phyloP scores from a whole-genome alignment of 2,113 vertebrate species.

The Cardinalis cardinalis region DNA sequence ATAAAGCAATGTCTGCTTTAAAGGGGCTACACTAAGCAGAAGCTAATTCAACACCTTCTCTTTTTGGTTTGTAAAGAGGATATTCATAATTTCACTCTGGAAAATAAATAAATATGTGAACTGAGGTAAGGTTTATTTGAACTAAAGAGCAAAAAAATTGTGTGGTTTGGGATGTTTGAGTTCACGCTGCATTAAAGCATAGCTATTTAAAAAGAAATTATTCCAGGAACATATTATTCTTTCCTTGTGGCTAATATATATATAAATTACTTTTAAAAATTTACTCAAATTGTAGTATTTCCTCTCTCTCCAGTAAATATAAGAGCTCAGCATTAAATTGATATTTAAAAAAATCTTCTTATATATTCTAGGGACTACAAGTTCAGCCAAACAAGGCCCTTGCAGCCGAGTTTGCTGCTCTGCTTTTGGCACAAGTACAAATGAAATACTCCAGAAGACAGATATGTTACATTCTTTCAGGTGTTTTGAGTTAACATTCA shows the following conservation, averaged over 20 bases:
- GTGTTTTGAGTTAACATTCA: background rate
- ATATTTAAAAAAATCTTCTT: background rate
- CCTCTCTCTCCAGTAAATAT: background rate
- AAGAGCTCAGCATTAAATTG: background rate
- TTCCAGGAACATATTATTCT: background rate
- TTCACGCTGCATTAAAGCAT: background rate
- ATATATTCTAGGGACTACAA: background rate
- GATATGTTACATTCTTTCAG: background rate
- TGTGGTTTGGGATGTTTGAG: background rate
- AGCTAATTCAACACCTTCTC: background rate
- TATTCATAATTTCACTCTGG: background rate
- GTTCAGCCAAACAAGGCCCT: background rate
- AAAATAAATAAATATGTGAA: background rate
- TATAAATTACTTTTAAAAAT: background rate
- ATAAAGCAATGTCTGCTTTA: background rate
- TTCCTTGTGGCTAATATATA: background rate
- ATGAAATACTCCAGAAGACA: conserved; percentile 1
- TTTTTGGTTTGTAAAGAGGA: background rate
- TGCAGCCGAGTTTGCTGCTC: background rate
- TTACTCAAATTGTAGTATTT: background rate
- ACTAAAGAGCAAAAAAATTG: background rate
- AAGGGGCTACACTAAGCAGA: background rate
- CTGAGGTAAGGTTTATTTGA: background rate
- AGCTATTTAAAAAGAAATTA: background rate
- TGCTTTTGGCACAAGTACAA: background rate